These are phyloP conservation scores for Oreochromis spilurus DNA, from an alignment of 2,113 vertebrate species.

Conservation along the genomic window DNA sequence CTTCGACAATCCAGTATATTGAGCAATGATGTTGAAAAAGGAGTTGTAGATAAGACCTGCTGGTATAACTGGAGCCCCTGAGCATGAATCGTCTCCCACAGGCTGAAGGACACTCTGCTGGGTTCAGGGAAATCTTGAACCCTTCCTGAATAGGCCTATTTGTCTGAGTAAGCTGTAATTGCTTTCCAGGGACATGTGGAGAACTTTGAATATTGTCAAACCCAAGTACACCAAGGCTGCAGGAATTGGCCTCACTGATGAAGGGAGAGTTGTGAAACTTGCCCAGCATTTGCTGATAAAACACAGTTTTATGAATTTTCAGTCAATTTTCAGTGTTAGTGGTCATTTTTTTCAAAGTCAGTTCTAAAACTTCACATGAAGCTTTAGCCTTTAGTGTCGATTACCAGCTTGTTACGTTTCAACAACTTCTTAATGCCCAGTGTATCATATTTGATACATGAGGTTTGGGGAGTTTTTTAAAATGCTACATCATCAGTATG, in stretches of 20 bases:
- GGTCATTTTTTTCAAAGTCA: background rate
- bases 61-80: constrained; percentile 48
- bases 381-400: background rate
- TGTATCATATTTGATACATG: background rate
- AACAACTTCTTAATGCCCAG: background rate
- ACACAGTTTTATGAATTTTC: background rate
- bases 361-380: background rate
- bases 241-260: background rate
- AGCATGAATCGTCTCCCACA: constrained; percentile 60
- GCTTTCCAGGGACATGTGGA: constrained; percentile 30
- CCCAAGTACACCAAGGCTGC: background rate
- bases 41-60: constrained; percentile 55
- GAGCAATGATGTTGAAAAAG: constrained; percentile 45
- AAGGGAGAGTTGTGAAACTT: background rate
- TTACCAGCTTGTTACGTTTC: background rate
- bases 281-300: background rate
- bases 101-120: constrained; percentile 52
- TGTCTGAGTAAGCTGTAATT: constrained; percentile 56
- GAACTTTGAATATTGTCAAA: constrained; percentile 25
- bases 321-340: background rate
- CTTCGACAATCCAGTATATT: constrained; percentile 57
- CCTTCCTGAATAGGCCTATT: constrained; percentile 37
- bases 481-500: background rate
- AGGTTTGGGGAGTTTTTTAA: background rate
- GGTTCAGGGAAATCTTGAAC: constrained; percentile 42